Evolutionary conservation across 1,140 invertebrate species (phyloP).

Genomic region (Galendromus occidentalis): DNA sequence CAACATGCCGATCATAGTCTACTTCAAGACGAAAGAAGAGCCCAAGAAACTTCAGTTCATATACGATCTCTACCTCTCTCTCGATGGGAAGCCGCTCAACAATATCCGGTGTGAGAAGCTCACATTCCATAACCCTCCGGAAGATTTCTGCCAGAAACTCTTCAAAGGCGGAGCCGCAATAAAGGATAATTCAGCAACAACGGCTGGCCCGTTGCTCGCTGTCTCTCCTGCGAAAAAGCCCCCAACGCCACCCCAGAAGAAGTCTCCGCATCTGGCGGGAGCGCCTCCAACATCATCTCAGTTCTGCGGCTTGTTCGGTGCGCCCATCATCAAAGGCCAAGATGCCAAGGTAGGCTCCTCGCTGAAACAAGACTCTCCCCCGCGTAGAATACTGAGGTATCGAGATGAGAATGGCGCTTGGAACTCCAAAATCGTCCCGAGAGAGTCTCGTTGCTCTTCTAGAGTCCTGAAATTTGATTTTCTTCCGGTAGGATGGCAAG

Average conservation of each 20-base stretch:
- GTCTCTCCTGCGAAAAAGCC: not conserved
- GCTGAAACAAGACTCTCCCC: no score
- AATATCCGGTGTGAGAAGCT: slow-evolving; percentile 48
- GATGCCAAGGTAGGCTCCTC: slow-evolving; percentile 5
- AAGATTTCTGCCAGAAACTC: slow-evolving; percentile 68
- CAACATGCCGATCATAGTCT: slow-evolving; percentile 65
- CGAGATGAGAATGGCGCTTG: no score
- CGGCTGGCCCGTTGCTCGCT: not conserved
- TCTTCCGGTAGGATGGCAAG: not conserved
- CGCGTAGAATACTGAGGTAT: no score
- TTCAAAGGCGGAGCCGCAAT: slow-evolving; percentile 61
- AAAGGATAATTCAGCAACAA: not conserved
- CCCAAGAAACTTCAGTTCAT: slow-evolving; percentile 62
- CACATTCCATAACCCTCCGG: slow-evolving; percentile 56
- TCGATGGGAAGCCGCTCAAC: slow-evolving; percentile 43
- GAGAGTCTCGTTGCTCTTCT: no score
- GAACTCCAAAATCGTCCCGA: no score
- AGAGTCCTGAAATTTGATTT: no score
- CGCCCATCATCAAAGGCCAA: not conserved
- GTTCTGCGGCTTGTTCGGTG: not conserved
- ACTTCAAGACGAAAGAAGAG: slow-evolving; percentile 73
- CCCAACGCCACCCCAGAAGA: not conserved
- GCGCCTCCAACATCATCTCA: not conserved
- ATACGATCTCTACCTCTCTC: slow-evolving; percentile 66
- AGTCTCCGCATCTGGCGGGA: not conserved